Evolutionary conservation across 1,140 invertebrate species (phyloP), one percentile per base, ranked within the genome.

Genomic region (Drosophila sp.): DNA sequence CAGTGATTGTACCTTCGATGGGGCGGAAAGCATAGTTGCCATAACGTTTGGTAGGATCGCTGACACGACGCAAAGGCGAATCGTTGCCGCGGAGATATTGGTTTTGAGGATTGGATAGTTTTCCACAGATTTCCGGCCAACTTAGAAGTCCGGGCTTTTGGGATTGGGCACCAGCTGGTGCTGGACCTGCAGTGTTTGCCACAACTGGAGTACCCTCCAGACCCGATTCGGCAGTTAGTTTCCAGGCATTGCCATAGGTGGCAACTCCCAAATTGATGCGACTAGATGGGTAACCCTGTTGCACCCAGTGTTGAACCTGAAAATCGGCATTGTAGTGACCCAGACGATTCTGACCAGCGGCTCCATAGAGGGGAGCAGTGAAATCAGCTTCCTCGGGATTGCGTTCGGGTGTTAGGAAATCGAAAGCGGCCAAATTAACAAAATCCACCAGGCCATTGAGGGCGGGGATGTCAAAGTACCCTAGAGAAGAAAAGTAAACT

Each of bases 201-300:
- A 96, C 90, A 5, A 96, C 96, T 5, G 96, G 96, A 0, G 95
- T 95, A 25, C 96, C 96, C 4, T 95, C 94, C 2, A 95, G 94
- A 73, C 95, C 95, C 23, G 95, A 95, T 4, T 95, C 95, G 3
- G 93, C 84, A 47, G 95, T 94, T 76, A 98, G 92, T 76, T 95
- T 96, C 95, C 97, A 99, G 0, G 96, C 96, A 55, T 96, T 95
- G 0, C 95, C 98, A 85, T 95, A 97, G 0, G 96, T 95, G 0
- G 97, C 95, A 41, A 99, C 95, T 1, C 96, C 97, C 1, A 98
- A 79, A 3, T 98, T 94, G 0, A 99, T 92, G 91, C 98, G 98
- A 10, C 92, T 93, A 1, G 94, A 93, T 27, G 95, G 94, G 11
- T 94, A 95, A 17, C 95, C 95, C 57, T 94, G 92, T 29, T 94